Evolutionary conservation across 2,888 invertebrate genomes (phyloP).

Genomic region (Venustoraphidia nigricollis): DNA sequence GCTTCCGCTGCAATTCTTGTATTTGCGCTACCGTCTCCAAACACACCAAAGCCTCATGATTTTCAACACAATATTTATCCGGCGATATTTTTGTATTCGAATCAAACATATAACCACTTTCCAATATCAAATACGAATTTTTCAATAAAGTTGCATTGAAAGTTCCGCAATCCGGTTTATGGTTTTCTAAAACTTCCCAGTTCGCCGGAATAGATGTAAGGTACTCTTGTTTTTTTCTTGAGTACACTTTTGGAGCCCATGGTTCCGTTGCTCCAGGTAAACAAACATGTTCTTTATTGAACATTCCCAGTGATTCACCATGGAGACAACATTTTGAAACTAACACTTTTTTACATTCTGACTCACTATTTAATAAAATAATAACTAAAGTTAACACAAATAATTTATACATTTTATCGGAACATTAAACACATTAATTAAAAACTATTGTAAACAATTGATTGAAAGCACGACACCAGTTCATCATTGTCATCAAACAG

Average conservation of each 20-base stretch:
- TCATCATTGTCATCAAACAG: no score
- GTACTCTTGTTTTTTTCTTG: conserved; percentile 29
- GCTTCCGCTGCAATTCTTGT: conserved; percentile 19
- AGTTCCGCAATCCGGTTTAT: conserved; percentile 26
- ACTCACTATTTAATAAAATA: conserved; percentile 10
- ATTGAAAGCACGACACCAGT: no score
- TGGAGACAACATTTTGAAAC: conserved; percentile 38
- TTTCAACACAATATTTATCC: conserved; percentile 52
- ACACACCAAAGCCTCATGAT: conserved; percentile 47
- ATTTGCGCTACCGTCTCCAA: conserved; percentile 19
- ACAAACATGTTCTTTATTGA: conserved; percentile 25
- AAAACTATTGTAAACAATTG: no score
- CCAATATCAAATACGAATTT: conserved; percentile 20
- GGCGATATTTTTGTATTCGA: conserved; percentile 27
- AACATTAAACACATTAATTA: no score
- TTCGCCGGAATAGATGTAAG: conserved; percentile 31
- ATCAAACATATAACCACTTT: conserved; percentile 43
- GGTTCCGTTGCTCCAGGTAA: conserved; percentile 18
- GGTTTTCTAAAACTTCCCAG: conserved; percentile 28
- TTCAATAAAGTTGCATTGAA: conserved; percentile 19
- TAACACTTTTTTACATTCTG: conserved; percentile 19
- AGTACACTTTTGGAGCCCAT: conserved; percentile 44
- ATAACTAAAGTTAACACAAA: conserved; percentile 5
- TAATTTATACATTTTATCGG: background rate
- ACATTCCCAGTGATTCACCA: conserved; percentile 30